phyloP scores from a whole-genome alignment of 2,888 invertebrate genomes.

The Chesias legatella region DNA sequence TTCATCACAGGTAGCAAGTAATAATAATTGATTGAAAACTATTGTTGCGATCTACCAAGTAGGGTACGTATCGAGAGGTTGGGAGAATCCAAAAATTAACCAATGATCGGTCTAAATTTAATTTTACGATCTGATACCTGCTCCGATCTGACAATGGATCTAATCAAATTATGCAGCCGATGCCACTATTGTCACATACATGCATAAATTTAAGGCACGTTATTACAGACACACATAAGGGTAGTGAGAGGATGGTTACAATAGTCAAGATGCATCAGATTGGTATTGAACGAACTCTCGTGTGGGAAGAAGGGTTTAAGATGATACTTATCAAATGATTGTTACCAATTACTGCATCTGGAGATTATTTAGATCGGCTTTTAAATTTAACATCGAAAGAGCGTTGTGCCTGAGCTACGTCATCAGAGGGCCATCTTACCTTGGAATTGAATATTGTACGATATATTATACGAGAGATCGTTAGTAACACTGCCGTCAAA shows the following conservation, averaged over 20 bases:
- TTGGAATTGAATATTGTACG: constrained; percentile 35
- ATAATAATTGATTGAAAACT: constrained; percentile 75
- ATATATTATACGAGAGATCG: constrained; percentile 39
- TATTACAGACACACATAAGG: constrained; percentile 68
- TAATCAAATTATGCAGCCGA: constrained; percentile 80
- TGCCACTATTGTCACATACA: constrained; percentile 67
- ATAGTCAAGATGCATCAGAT: constrained; percentile 62
- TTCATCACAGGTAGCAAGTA: constrained; percentile 76
- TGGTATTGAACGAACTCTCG: constrained; percentile 60
- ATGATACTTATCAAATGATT: constrained; percentile 78
- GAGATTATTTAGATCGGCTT: constrained; percentile 37
- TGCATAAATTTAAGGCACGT: constrained; percentile 75
- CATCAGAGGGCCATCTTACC: constrained; percentile 12
- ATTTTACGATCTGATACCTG: constrained; percentile 79
- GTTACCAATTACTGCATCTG: constrained; percentile 71
- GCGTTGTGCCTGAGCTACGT: constrained; percentile 1
- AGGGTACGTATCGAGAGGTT: constrained; percentile 60
- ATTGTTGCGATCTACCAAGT: constrained; percentile 66
- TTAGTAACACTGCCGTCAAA: constrained; percentile 63
- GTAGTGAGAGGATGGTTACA: constrained; percentile 59
- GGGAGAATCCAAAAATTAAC: constrained; percentile 77
- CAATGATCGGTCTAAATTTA: constrained; percentile 78
- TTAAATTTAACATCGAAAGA: constrained; percentile 19
- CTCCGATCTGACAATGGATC: constrained; percentile 67
- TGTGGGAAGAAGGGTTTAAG: constrained; percentile 77